Base-by-base conservation (phyloP, 1,140 invertebrate species). In the Caenorhabditis inopinata region DNA sequence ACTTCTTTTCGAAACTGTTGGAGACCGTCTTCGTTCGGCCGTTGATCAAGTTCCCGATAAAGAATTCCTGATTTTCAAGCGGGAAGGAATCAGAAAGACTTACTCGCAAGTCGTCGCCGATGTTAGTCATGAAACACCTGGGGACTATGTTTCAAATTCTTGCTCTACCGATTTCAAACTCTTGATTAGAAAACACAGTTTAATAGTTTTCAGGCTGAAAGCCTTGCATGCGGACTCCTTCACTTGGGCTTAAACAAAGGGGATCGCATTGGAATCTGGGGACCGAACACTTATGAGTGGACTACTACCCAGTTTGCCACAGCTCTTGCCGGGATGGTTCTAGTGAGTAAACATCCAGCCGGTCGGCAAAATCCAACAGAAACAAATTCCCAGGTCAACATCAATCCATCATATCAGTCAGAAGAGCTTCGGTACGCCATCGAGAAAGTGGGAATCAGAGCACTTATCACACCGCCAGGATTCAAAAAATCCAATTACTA, bases 231-330 rank as follows among this genome's bases (percentile, higher is more conserved):
- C 16, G 94, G 94, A 1, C 90, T 98, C 0, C 87, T 92, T 47
- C 91, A 91, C 27, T 85, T 96, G 12, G 95, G 95, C 0, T 87
- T 97, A 12, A 86, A 92, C 79, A 91, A 90, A 68, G 95, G 94
- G 0, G 96, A 98, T 86, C 89, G 93, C 7, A 84, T 99, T 2
- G 96, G 93, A 0, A 90, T 98, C 14, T 97, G 94, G 93, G 92
- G 93, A 0, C 94, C 95, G 0, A 98, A 97, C 89, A 91, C 91
- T 27, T 86, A 92, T 6, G 92, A 94, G 85, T 98, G 95, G 95
- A 90, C 93, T 4, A 85, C 96, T 0, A 90, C 92, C 0, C 91
- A 93, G 84, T 90, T 94, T 82, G 95, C 93, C 0, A 92, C 93
- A 4, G 92, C 93, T 0, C 92, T 94, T 83, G 92, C 92, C 12